phyloP scores from a whole-genome alignment of 2,888 invertebrate genomes.

The Thymelicus acteon region DNA sequence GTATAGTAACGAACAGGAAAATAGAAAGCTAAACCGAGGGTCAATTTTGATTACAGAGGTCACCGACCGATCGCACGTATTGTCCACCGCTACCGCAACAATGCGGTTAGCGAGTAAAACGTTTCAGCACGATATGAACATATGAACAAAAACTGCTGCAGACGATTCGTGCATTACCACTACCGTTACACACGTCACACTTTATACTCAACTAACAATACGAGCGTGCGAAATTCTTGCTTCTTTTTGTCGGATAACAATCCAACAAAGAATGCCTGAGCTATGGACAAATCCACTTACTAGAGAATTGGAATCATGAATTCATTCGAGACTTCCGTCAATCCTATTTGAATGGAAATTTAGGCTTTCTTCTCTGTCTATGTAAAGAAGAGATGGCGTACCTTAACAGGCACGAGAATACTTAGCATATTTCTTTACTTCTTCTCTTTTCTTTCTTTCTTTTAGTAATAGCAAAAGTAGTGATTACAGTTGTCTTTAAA shows the following conservation, averaged over 20 bases:
- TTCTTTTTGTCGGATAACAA: background rate
- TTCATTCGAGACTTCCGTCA: too few relatives aligned
- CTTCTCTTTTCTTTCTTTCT: too few relatives aligned
- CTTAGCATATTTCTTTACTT: too few relatives aligned
- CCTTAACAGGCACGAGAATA: too few relatives aligned
- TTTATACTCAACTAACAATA: background rate
- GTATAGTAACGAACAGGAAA: constrained; percentile 17
- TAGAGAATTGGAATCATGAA: too few relatives aligned
- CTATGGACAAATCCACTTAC: background rate
- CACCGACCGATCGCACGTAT: constrained; percentile 16
- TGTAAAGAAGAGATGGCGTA: too few relatives aligned
- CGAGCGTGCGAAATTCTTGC: background rate
- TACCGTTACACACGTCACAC: constrained; percentile 21
- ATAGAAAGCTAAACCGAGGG: background rate
- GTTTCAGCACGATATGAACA: constrained; percentile 6
- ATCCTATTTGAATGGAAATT: too few relatives aligned
- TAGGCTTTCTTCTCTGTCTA: too few relatives aligned
- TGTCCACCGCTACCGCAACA: constrained; percentile 4
- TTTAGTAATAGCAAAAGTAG: too few relatives aligned
- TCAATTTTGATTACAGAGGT: constrained; percentile 7
- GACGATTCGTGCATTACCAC: constrained; percentile 17
- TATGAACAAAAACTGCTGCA: constrained; percentile 23
- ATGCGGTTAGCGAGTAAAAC: constrained; percentile 25
- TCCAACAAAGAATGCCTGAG: background rate
- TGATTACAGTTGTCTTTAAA: too few relatives aligned